Evolutionary conservation across 2,113 vertebrate genomes (phyloP).

Genomic region (Archilochus colubris): DNA sequence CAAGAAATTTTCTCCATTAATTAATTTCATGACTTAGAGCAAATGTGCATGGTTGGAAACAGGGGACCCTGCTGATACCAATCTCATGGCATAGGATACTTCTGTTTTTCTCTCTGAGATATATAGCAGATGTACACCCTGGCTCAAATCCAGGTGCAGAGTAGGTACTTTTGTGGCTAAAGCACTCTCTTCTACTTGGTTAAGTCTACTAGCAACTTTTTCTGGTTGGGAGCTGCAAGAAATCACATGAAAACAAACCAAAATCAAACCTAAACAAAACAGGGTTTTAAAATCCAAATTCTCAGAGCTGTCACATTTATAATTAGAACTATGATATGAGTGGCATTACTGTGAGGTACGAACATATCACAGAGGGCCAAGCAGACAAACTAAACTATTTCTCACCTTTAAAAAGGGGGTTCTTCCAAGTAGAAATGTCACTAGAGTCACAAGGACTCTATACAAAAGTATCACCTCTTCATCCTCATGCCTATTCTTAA

Average conservation of each 20-base stretch:
- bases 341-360: conserved; percentile 54
- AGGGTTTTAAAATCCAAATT: conserved; percentile 59
- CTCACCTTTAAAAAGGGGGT: conserved; percentile 58
- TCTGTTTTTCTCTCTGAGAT: conserved; percentile 45
- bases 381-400: conserved; percentile 69
- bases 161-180: conserved; percentile 49
- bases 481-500: conserved; percentile 25
- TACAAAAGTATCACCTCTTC: conserved; percentile 53
- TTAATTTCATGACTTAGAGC: conserved; percentile 77
- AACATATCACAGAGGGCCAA: conserved; percentile 57
- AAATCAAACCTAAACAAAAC: too few relatives aligned
- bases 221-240: neutral
- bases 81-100: conserved; percentile 61
- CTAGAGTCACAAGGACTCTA: conserved; percentile 62
- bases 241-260: neutral
- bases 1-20: conserved; percentile 75
- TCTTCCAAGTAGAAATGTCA: conserved; percentile 72
- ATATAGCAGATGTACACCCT: conserved; percentile 44
- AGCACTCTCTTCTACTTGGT: conserved; percentile 45
- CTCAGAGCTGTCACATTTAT: conserved; percentile 41
- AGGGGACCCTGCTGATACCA: conserved; percentile 69
- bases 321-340: conserved; percentile 46
- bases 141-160: conserved; percentile 42
- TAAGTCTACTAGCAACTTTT: conserved; percentile 46
- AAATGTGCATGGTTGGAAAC: conserved; percentile 70